These are phyloP conservation scores for Scartelaos histophorus DNA, from an alignment of 2,113 vertebrate genomes.

Conservation along the genomic window DNA sequence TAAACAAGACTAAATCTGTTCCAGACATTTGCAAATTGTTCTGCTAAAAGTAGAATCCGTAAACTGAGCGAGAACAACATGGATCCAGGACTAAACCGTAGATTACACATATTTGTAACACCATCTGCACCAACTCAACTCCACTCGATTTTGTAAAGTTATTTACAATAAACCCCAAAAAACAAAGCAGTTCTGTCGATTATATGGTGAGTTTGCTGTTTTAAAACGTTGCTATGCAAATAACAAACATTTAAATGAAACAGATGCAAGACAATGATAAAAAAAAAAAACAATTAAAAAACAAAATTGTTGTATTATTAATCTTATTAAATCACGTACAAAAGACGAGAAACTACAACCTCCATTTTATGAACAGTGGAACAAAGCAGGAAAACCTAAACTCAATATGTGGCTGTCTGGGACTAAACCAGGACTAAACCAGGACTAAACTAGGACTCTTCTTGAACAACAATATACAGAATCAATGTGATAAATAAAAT, in stretches of 20 bases:
- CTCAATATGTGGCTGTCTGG: too few species aligned
- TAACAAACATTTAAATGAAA: neutral
- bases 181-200: neutral
- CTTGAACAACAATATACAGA: too few species aligned
- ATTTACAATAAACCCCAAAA: neutral
- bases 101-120: neutral
- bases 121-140: neutral
- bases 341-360: neutral
- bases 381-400: neutral
- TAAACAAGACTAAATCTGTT: neutral
- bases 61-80: neutral
- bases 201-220: neutral
- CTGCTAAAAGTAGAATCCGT: neutral
- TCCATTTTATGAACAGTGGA: neutral
- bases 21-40: neutral
- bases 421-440: too few species aligned
- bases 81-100: neutral
- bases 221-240: too few species aligned
- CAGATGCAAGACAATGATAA: too few species aligned
- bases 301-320: too few species aligned
- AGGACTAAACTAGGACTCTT: too few species aligned
- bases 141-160: too few species aligned
- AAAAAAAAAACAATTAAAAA: too few species aligned
- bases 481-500: too few species aligned
- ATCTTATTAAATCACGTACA: too few species aligned